Conservation (phyloP, 2,113 vertebrate genomes). For the Stomatorhinus ivindoensis region DNA sequence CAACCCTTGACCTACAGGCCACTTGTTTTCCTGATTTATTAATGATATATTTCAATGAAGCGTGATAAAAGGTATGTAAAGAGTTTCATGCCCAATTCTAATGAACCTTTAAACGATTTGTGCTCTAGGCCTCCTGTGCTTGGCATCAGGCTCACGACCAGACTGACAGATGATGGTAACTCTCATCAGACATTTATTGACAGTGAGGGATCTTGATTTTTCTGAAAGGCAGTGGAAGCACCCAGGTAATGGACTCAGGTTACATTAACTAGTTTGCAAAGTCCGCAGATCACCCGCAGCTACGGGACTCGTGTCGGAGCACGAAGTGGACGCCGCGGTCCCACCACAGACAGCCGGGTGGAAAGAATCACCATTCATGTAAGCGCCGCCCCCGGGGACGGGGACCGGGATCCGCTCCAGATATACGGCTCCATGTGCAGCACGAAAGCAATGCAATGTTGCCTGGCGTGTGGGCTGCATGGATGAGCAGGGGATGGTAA, state of each 20-base stretch:
- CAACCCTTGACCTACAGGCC: not conserved
- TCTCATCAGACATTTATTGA: not conserved
- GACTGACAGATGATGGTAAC: not conserved
- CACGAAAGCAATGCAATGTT: not conserved
- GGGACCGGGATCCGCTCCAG: not conserved
- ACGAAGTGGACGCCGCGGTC: not conserved
- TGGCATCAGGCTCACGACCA: not conserved
- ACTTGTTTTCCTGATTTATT: not conserved
- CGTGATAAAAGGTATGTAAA: not conserved
- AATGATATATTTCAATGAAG: not conserved
- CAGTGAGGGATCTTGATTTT: not conserved
- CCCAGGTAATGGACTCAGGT: not conserved
- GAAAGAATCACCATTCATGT: not conserved
- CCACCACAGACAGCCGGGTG: not conserved
- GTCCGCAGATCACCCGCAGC: not conserved
- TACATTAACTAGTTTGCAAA: not conserved
- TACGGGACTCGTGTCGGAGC: not conserved
- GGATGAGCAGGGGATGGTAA: slow-evolving; percentile 26
- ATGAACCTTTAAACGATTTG: not conserved
- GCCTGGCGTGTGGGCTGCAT: not conserved
- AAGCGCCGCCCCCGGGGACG: not conserved
- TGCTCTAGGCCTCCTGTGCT: not conserved
- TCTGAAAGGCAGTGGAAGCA: not conserved
- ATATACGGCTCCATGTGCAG: not conserved
- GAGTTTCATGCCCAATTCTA: not conserved